Evolutionary conservation across 2,113 vertebrate genomes (phyloP).

Genomic region (Tautogolabrus adspersus): DNA sequence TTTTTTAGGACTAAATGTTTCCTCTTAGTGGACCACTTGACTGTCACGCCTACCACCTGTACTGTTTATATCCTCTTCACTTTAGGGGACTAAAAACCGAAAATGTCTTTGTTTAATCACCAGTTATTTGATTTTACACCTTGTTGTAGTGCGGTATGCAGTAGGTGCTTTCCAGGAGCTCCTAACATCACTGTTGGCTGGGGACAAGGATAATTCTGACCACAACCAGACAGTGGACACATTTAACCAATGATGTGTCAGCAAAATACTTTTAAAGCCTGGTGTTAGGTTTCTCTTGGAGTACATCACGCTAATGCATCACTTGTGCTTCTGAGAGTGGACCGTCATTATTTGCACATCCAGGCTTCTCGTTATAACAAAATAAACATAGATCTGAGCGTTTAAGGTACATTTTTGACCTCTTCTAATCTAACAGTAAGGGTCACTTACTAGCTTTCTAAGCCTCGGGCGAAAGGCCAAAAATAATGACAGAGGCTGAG

Average conservation of each 20-base stretch:
- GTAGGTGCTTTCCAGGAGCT: background rate
- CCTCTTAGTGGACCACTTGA: too few species aligned
- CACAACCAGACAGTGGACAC: background rate
- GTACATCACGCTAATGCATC: background rate
- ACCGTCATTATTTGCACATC: background rate
- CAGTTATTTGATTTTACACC: background rate
- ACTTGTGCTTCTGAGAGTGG: background rate
- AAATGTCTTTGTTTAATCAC: too few species aligned
- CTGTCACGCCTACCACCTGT: too few species aligned
- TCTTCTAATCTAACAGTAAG: background rate
- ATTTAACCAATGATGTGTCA: background rate
- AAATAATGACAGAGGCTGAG: background rate
- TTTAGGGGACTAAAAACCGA: too few species aligned
- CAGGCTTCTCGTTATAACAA: background rate
- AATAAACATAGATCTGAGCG: background rate
- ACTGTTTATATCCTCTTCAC: too few species aligned
- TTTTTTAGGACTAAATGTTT: too few species aligned
- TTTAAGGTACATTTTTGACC: background rate
- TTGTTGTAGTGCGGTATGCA: background rate
- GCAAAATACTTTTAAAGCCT: background rate
- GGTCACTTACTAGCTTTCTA: background rate
- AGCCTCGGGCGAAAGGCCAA: background rate
- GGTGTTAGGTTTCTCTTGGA: background rate
- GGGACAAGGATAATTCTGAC: slow-evolving; percentile 5
- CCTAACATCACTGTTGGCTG: background rate